A percentile compares a stretch with the other conserved stretches of the same genome.
Conservation (phyloP, 2,888 invertebrate genomes). For the Chalcis sispes region DNA sequence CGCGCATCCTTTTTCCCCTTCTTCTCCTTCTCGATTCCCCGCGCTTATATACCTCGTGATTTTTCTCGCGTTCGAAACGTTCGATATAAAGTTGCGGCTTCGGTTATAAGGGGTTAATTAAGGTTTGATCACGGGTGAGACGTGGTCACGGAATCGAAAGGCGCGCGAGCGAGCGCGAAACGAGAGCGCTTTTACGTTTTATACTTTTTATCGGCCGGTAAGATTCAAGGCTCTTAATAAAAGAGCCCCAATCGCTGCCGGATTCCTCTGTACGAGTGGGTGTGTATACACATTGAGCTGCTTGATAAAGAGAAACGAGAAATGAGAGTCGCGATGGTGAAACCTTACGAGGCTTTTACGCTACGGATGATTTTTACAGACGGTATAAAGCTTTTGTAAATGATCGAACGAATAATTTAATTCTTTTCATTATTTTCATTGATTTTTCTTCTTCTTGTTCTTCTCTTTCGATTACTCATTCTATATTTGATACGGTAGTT, state of each 20-base stretch:
- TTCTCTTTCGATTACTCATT: no score
- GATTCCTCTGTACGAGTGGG: conserved; percentile 5
- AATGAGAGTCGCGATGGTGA: no score
- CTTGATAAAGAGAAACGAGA: conserved; percentile 19
- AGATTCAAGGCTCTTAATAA: conserved; percentile 41
- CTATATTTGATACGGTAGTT: no score
- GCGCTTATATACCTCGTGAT: conserved; percentile 18
- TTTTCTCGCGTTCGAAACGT: conserved; percentile 42
- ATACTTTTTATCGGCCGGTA: not conserved
- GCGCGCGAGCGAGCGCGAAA: conserved; percentile 6
- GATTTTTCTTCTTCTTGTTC: no score
- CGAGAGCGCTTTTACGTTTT: conserved; percentile 18
- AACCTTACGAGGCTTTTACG: no score
- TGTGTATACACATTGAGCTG: no score
- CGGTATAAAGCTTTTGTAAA: no score
- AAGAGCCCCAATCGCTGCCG: conserved; percentile 23
- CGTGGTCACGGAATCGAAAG: no score
- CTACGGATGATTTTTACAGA: no score
- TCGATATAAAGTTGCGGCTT: no score
- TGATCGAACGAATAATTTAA: not conserved
- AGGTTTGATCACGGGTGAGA: no score
- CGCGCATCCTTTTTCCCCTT: not conserved
- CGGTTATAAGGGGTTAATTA: conserved; percentile 56
- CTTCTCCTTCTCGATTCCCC: not conserved
- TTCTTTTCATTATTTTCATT: no score